Evolutionary conservation across 2,888 invertebrate species (phyloP).

Genomic region (Thyatira batis): DNA sequence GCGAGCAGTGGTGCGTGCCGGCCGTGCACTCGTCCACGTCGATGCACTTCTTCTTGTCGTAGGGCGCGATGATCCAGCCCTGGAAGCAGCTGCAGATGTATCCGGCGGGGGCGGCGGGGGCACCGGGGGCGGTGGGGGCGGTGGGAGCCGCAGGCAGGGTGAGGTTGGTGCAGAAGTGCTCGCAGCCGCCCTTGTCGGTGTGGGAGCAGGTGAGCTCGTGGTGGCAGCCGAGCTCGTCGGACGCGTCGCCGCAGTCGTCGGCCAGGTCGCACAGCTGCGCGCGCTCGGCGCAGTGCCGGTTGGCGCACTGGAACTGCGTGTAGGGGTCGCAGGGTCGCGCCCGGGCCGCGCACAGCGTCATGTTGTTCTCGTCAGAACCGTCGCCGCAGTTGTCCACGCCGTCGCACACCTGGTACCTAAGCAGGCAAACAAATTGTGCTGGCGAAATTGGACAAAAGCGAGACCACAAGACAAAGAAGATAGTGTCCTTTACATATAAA

Average conservation of each 20-base stretch:
- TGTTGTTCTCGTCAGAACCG: slow-evolving; percentile 97
- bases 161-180: slow-evolving; percentile 94
- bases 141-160: slow-evolving; percentile 70
- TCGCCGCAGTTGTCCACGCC: slow-evolving; percentile 96
- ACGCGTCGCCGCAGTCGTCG: slow-evolving; percentile 95
- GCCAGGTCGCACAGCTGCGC: slow-evolving; percentile 92
- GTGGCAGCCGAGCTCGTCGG: slow-evolving; percentile 95
- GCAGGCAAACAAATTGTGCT: background rate
- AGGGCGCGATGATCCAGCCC: slow-evolving; percentile 91
- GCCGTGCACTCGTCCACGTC: slow-evolving; percentile 95
- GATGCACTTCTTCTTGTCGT: slow-evolving; percentile 91
- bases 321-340: slow-evolving; percentile 89
- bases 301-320: slow-evolving; percentile 93
- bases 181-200: slow-evolving; percentile 88
- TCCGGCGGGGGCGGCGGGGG: slow-evolving; percentile 66
- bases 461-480: no score
- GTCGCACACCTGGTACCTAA: slow-evolving; percentile 92
- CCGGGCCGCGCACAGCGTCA: slow-evolving; percentile 92
- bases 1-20: slow-evolving; percentile 94
- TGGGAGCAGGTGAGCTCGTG: slow-evolving; percentile 83
- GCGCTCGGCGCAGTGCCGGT: slow-evolving; percentile 91
- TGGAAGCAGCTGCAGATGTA: slow-evolving; percentile 95
- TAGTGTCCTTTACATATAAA: no score
- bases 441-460: no score
- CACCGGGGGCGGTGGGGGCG: background rate